A percentile compares a stretch with the other conserved stretches of the same genome.
Conservation (phyloP, 2,888 invertebrate species). For the Morpho deidamia region DNA sequence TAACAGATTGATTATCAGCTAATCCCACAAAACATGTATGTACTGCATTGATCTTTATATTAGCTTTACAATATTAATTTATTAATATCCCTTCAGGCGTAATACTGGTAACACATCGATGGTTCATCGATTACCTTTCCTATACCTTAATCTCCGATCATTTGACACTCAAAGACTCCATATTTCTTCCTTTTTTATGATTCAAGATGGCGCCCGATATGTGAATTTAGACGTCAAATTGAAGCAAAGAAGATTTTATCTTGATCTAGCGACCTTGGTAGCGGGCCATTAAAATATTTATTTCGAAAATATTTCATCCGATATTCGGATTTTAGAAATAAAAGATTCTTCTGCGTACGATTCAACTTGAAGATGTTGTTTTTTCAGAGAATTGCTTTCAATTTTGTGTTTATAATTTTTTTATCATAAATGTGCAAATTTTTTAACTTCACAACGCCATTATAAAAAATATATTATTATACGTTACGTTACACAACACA, state of each 20-base stretch:
- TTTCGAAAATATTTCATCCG: no score
- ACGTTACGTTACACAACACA: no score
- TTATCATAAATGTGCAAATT: no score
- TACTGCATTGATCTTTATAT: constrained; percentile 6
- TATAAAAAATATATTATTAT: no score
- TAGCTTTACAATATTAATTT: constrained; percentile 4
- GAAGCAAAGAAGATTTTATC: constrained; percentile 43
- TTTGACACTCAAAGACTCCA: constrained; percentile 38
- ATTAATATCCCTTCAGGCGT: constrained; percentile 10
- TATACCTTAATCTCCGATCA: constrained; percentile 36
- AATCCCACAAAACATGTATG: constrained; percentile 4
- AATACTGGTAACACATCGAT: constrained; percentile 26
- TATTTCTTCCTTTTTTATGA: constrained; percentile 31
- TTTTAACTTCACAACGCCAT: no score
- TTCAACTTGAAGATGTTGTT: no score
- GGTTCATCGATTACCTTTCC: constrained; percentile 28
- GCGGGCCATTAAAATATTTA: constrained; percentile 19
- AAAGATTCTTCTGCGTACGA: no score
- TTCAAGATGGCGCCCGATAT: constrained; percentile 55
- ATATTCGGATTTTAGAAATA: no score
- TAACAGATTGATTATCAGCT: constrained; percentile 10
- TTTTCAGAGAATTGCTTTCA: no score
- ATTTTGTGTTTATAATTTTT: no score
- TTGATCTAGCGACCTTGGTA: constrained; percentile 40
- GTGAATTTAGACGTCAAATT: constrained; percentile 60